Evolutionary conservation across 1,140 invertebrate genomes (phyloP), one percentile per base, ranked within the genome.

Genomic region (Bathynomus jamesi): DNA sequence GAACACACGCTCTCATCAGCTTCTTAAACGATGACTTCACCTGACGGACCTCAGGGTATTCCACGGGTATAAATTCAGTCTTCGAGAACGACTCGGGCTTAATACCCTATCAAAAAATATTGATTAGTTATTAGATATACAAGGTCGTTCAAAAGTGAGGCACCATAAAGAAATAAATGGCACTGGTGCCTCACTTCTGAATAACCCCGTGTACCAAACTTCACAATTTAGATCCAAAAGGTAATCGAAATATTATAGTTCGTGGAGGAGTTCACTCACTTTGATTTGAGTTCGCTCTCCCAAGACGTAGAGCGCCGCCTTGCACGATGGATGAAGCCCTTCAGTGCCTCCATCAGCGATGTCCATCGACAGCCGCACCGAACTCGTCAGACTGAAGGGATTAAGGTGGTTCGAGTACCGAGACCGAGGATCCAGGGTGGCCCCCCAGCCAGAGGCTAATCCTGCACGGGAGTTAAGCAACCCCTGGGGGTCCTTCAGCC

Each of bases 11-110:
- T 70, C 94, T 85, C 87, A 97, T 90, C 28, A 99, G 83, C 83
- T 98, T 98, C 83, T 98, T 98, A 83, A 98, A 98, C 40, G 95
- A 91, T 31, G 91, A 87, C 80, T 96, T 95, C 0, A 94, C 90
- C 79, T 94, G 91, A 61, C 94, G 85, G 21, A 95, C 90, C 79
- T 98, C 96, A 71, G 89, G 90, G 85, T 94, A 95, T 79, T 98
- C 95, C 0, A 98, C 91, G 17, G 95, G 93, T 79, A 98, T 93
- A 78, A 94, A 95, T 79, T 96, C 94, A 69, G 90, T 89, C 83
- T 89, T 90, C 4, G 87, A 86, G 3, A 85, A 84, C 3, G 87
- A 85, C 78, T 91, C 89, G 1, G 88, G 84, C 79, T 90, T 90
- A 31, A 90, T 86, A 0, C 89, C 89, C 76, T 84, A 90, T 82